Conservation (phyloP, 35 echinoderm and acorn worm species). For the Diadema setosum region DNA sequence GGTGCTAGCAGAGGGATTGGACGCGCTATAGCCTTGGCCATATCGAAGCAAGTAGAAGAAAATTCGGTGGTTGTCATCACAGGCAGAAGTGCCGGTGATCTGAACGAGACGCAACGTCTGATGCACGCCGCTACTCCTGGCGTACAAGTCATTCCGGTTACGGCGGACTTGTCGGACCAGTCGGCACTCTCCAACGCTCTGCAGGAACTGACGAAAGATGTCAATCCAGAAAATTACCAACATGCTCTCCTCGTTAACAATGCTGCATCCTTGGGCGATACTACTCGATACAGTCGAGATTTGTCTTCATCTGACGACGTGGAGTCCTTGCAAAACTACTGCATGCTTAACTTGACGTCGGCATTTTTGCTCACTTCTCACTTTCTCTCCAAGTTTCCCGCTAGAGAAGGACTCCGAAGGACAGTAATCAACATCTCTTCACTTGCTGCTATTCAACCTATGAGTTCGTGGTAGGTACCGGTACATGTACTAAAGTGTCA, state of each 20-base stretch:
- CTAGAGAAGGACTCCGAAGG: background rate
- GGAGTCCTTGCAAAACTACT: constrained; percentile 2
- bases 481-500: no score
- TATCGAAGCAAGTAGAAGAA: constrained; percentile 36
- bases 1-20: constrained; percentile 76
- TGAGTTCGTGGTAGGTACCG: constrained; percentile 30
- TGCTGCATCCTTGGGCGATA: constrained; percentile 1
- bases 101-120: constrained; percentile 50
- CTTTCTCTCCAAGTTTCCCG: constrained; percentile 12
- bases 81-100: constrained; percentile 30
- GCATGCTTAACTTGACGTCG: background rate
- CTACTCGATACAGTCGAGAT: background rate
- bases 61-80: constrained; percentile 33
- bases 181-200: background rate
- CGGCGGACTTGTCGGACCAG: constrained; percentile 29
- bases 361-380: constrained; percentile 9
- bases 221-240: background rate
- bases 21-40: constrained; percentile 49
- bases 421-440: constrained; percentile 38
- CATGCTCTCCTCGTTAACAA: constrained; percentile 53
- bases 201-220: background rate
- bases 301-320: constrained; percentile 17
- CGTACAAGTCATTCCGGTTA: constrained; percentile 8
- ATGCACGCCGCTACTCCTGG: constrained; percentile 9
- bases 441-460: constrained; percentile 21